Conservation (phyloP, 2,113 vertebrate species). For the Xyrauchen texanus region DNA sequence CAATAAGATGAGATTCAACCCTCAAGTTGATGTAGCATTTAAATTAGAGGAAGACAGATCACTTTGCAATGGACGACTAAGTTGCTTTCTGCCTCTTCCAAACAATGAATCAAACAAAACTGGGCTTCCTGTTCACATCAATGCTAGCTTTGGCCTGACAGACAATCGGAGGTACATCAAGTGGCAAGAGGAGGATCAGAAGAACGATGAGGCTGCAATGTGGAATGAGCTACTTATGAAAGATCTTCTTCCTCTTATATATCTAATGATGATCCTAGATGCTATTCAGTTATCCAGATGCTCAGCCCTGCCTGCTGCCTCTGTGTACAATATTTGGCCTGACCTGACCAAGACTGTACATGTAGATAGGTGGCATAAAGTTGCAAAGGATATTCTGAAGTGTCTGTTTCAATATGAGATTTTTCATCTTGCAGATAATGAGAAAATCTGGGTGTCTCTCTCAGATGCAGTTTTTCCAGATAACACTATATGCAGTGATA, state of each 20-base stretch:
- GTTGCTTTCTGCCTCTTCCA: constrained; percentile 84
- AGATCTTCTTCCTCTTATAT: constrained; percentile 74
- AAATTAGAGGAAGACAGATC: constrained; percentile 58
- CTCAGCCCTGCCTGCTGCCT: constrained; percentile 54
- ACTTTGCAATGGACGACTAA: constrained; percentile 67
- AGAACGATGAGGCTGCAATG: constrained; percentile 73
- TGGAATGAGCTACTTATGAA: constrained; percentile 83
- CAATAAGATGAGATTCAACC: constrained; percentile 70
- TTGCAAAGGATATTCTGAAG: constrained; percentile 66
- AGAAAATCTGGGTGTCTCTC: constrained; percentile 57
- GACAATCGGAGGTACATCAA: constrained; percentile 82
- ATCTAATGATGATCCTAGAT: constrained; percentile 69
- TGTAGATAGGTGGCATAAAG: constrained; percentile 65
- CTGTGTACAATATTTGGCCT: constrained; percentile 78
- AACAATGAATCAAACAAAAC: constrained; percentile 79
- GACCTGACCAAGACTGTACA: constrained; percentile 61
- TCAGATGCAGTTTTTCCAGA: constrained; percentile 74
- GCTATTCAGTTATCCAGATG: constrained; percentile 57
- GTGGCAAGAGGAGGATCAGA: constrained; percentile 80
- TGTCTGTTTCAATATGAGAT: constrained; percentile 65
- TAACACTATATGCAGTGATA: constrained; percentile 12
- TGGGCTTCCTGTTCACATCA: constrained; percentile 77
- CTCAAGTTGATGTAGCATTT: constrained; percentile 79
- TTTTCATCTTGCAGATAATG: constrained; percentile 67
- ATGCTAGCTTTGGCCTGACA: constrained; percentile 82